A percentile compares a stretch with the other conserved stretches of the same genome.
These are phyloP conservation scores for Sphinx pinastri DNA, from an alignment of 2,888 invertebrate species.

Conservation along the genomic window DNA sequence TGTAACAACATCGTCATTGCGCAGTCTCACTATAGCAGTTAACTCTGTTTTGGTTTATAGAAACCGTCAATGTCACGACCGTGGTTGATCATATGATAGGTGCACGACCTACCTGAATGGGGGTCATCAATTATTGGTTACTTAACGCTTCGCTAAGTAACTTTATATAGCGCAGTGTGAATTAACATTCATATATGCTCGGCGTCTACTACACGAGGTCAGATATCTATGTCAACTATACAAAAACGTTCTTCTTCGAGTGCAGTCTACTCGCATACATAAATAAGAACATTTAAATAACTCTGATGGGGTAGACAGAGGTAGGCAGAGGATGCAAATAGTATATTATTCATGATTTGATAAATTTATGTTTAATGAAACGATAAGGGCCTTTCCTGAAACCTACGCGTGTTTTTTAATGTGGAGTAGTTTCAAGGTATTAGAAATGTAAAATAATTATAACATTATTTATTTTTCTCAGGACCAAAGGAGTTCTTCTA, in stretches of 20 bases:
- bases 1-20: conserved; percentile 57
- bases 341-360: too few species aligned
- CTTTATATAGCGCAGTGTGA: conserved; percentile 38
- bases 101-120: conserved; percentile 59
- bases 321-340: too few species aligned
- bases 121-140: conserved; percentile 50
- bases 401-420: too few species aligned
- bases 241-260: conserved; percentile 9
- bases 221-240: conserved; percentile 26
- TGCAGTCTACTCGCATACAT: neutral
- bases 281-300: neutral
- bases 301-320: too few species aligned
- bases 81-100: conserved; percentile 56
- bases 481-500: conserved; percentile 96
- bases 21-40: conserved; percentile 52
- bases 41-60: conserved; percentile 56
- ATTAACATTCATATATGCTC: conserved; percentile 41
- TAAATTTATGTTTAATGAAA: too few species aligned
- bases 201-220: conserved; percentile 48
- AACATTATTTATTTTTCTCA: conserved; percentile 61
- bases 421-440: too few species aligned
- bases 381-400: too few species aligned
- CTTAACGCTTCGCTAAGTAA: conserved; percentile 45
- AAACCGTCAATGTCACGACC: conserved; percentile 75
- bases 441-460: neutral